phyloP scores from a whole-genome alignment of 2,888 invertebrate species.

The Andricus curvator region DNA sequence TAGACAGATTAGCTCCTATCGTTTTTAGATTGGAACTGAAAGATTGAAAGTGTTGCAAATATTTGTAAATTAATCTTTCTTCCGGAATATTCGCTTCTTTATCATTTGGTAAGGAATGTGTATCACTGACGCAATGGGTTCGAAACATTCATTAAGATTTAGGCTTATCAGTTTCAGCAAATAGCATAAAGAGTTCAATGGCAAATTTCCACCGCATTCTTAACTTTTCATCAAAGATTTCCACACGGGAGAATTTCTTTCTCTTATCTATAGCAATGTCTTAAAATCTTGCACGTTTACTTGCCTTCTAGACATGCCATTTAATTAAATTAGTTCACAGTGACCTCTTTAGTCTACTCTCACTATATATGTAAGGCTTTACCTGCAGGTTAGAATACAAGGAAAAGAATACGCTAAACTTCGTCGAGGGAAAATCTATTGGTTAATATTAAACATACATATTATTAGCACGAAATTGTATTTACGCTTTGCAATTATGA shows the following conservation, averaged over 20 bases:
- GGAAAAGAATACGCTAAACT: neutral
- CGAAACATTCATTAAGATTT: neutral
- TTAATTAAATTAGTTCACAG: slow-evolving; percentile 16
- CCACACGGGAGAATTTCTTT: neutral
- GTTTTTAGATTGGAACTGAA: neutral
- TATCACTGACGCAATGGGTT: slow-evolving; percentile 3
- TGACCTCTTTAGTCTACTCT: slow-evolving; percentile 15
- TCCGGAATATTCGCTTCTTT: slow-evolving; percentile 12
- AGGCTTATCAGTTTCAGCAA: neutral
- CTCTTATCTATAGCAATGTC: neutral
- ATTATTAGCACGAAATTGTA: too few relatives aligned
- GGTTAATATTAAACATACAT: too few relatives aligned
- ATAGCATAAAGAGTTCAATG: slow-evolving; percentile 20
- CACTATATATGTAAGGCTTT: slow-evolving; percentile 21
- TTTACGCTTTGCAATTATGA: too few relatives aligned
- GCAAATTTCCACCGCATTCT: slow-evolving; percentile 16
- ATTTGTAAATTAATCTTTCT: neutral
- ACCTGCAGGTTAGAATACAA: neutral
- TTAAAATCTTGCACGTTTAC: neutral
- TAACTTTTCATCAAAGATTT: slow-evolving; percentile 14
- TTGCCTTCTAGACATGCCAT: neutral
- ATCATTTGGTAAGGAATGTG: slow-evolving; percentile 2
- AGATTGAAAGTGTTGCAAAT: neutral
- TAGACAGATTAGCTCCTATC: neutral
- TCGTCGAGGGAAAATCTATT: too few relatives aligned